Percentiles rank a stretch among this genome's conserved stretches.
These are phyloP conservation scores for Brachirus orientalis DNA, from an alignment of 2,113 vertebrate genomes.

Conservation along the genomic window DNA sequence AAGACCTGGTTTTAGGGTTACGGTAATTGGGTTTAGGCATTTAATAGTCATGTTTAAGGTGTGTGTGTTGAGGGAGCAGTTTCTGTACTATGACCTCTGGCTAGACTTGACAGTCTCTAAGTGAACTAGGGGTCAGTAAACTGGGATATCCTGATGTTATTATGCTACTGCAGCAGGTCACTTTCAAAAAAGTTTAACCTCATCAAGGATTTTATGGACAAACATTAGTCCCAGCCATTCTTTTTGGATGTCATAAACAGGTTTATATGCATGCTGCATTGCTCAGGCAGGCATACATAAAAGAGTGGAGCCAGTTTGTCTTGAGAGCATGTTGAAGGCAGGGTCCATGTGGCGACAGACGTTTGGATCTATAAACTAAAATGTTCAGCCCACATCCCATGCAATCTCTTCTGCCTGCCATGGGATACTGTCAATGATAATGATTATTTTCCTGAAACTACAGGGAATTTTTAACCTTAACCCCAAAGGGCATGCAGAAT, in stretches of 20 bases:
- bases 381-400: conserved; percentile 37
- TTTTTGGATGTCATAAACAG: conserved; percentile 6
- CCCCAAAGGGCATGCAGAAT: conserved; percentile 65
- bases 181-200: conserved; percentile 5
- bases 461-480: conserved; percentile 51
- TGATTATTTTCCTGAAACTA: conserved; percentile 65
- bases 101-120: conserved; percentile 69
- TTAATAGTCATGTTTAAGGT: too few species aligned
- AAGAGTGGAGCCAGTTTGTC: conserved; percentile 22
- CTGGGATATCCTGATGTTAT: neutral
- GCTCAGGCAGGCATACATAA: neutral
- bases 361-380: conserved; percentile 49
- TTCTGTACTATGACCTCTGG: conserved; percentile 81
- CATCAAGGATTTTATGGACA: conserved; percentile 18
- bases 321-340: conserved; percentile 49
- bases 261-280: conserved; percentile 13
- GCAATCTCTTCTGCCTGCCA: conserved; percentile 55
- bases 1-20: too few species aligned
- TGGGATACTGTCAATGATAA: conserved; percentile 63
- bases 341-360: conserved; percentile 55
- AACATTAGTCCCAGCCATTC: neutral
- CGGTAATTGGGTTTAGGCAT: too few species aligned
- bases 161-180: neutral
- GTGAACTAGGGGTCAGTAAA: conserved; percentile 41
- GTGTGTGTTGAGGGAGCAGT: conserved; percentile 61